Base-by-base conservation (phyloP, 2,797 vertebrate species). In the Chrysocyon brachyurus region DNA sequence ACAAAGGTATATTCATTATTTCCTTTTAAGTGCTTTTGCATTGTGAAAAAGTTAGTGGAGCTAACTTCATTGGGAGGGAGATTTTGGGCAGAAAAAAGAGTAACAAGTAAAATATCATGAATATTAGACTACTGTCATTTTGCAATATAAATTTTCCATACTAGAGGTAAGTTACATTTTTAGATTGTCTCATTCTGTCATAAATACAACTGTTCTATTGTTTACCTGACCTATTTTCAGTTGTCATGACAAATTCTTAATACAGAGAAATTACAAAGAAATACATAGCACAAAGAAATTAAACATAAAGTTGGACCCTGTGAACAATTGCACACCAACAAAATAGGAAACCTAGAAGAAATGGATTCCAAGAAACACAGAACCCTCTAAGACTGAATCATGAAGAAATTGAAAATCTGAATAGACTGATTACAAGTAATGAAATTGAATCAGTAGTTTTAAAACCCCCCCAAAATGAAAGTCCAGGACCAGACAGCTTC, bases 191-290 rank as follows among this genome's bases (percentile, higher is more conserved):
- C 19, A 40, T 31, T 93, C 72, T 85, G 17, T 89, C 46, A 24
- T 56, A 63, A 36, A 78, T 54, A 75, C 8, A 49, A 52, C 16
- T 68, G 2, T 83, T 91, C 46, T 93, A 0, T 83, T 66, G 17
- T 75, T 90, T 97, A n/a, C 28, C 68, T 61, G 6, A 28, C 40
- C 59, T 90, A 0, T 92, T 11, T 95, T 63, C 40, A 85, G 2
- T 52, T 68, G 22, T 61, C 26, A 31, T 79, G 57, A 2, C 9
- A 59, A 56, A 87, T 79, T 96, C 33, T 64, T 96, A 70, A 66
- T 68, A 72, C 12, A 83, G 26, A 85, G 78, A 87, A 95, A 77
- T n/a, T 86, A 86, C 8, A 78, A 63, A 91, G 57, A 96, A 87
- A 73, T 77, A 94, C 14, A 83, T 91, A 84, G 52, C 36, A 12